Conservation (phyloP, 2,797 vertebrate species). For the Lagorchestes hirsutus region DNA sequence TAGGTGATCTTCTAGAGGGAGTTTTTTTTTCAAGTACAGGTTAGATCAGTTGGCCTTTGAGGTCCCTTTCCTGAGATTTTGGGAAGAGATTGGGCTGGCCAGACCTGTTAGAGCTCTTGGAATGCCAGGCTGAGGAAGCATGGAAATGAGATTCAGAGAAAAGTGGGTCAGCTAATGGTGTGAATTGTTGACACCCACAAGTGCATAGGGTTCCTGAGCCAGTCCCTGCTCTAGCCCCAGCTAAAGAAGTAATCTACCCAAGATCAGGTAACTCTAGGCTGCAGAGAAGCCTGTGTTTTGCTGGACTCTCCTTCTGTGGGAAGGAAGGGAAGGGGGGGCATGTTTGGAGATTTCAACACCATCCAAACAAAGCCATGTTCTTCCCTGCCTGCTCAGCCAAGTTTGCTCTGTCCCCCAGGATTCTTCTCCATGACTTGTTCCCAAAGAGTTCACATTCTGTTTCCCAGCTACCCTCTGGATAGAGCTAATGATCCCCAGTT, state of each 20-base stretch:
- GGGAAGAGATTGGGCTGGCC: not conserved
- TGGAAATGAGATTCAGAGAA: not conserved
- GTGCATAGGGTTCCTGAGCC: slow-evolving; percentile 14
- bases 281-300: slow-evolving; percentile 37
- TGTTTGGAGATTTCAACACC: not conserved
- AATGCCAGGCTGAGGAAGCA: not conserved
- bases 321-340: not conserved
- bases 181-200: rapidly evolving
- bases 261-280: not conserved
- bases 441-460: not conserved
- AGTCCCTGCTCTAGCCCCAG: slow-evolving; percentile 25
- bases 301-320: slow-evolving; percentile 14
- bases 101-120: not conserved
- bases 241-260: not conserved
- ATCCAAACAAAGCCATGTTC: slow-evolving; percentile 56
- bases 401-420: not conserved
- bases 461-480: slow-evolving; percentile 57
- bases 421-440: not conserved
- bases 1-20: not conserved
- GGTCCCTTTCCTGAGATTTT: not conserved
- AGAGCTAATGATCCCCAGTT: slow-evolving; percentile 18
- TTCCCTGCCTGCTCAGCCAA: not conserved
- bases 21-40: not conserved
- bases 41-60: not conserved
- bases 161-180: not conserved